phyloP scores from a whole-genome alignment of 2,113 vertebrate genomes.

The Microcebus jonahi region DNA sequence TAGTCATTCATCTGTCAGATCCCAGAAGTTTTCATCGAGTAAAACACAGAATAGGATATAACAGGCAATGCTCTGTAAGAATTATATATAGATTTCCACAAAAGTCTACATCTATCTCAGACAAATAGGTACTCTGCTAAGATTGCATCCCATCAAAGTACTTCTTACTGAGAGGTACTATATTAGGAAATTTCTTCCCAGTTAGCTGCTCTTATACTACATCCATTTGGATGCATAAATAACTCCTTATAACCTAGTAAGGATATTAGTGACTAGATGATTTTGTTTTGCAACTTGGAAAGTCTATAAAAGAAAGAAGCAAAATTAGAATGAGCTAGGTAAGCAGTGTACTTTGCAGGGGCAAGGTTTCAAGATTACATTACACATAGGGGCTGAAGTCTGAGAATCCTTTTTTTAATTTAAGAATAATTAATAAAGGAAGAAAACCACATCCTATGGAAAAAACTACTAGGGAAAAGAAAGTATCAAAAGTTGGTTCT shows the following conservation, averaged over 20 bases:
- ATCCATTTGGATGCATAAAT: background rate
- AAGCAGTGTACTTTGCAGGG: background rate
- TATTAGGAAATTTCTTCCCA: background rate
- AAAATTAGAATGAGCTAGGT: background rate
- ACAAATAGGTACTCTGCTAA: background rate
- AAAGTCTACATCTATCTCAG: background rate
- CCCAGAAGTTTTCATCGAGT: background rate
- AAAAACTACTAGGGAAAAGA: background rate
- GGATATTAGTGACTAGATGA: background rate
- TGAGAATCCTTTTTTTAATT: conserved; percentile 4
- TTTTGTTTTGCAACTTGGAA: background rate
- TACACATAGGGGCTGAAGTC: background rate
- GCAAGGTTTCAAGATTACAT: background rate
- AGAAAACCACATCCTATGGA: background rate
- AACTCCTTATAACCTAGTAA: background rate
- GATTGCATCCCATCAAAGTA: background rate
- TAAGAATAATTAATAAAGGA: background rate
- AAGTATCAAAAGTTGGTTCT: background rate
- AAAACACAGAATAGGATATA: background rate
- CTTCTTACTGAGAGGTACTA: background rate
- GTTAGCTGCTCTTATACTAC: background rate
- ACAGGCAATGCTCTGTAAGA: background rate
- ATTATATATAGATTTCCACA: background rate
- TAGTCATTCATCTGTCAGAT: background rate
- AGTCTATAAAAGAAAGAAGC: background rate